These are phyloP conservation scores for Sebastes vulpes DNA, from an alignment of 2,797 vertebrate genomes.

Conservation along the genomic window DNA sequence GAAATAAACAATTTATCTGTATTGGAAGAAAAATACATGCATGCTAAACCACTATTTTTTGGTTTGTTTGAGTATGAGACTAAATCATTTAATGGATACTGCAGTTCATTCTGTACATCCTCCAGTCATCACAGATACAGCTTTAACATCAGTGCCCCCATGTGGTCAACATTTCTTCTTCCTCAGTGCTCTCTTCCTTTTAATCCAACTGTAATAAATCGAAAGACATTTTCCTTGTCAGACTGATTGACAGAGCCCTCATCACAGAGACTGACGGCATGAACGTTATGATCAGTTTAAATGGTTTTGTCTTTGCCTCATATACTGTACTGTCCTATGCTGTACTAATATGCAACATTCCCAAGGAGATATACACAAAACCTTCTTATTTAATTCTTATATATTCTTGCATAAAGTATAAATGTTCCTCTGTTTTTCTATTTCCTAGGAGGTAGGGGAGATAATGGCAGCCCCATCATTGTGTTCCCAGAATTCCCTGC, in stretches of 20 bases:
- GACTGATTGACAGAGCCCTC: neutral
- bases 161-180: slow-evolving; percentile 29
- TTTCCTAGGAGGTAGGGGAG: slow-evolving; percentile 91
- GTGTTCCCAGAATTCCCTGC: slow-evolving; percentile 96
- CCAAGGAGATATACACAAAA: neutral
- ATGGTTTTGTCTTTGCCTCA: neutral
- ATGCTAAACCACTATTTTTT: neutral
- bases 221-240: neutral
- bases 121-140: neutral
- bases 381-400: neutral
- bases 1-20: neutral
- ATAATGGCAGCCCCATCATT: slow-evolving; percentile 94
- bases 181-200: neutral
- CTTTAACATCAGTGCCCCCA: slow-evolving; percentile 34
- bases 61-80: neutral
- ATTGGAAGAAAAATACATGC: neutral
- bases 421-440: neutral
- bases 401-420: neutral
- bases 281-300: neutral
- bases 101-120: neutral
- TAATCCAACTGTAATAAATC: neutral
- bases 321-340: neutral
- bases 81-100: neutral
- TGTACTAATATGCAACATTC: neutral
- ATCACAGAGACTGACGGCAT: neutral